Evolutionary conservation across 2,888 invertebrate genomes (phyloP), one percentile per base, ranked within the genome.

Genomic region (Lasioglossum marginatum): DNA sequence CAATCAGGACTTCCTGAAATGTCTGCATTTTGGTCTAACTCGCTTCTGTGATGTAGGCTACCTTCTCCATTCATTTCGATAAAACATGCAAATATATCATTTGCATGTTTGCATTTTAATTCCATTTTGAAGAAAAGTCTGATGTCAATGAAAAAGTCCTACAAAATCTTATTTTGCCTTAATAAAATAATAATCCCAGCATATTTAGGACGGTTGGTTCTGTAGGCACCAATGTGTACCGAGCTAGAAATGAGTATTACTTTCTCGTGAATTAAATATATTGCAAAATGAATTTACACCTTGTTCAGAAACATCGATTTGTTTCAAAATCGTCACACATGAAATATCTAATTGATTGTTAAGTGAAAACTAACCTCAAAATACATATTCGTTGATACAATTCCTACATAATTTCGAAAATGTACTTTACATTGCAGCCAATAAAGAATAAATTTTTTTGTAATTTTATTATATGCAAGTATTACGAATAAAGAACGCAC

Each of bases 311-410:
- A 60, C 23, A 8, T 27, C 1, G 23, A 37, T 52, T 52, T 52
- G 23, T 31, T 73, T 34, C 8, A 6, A 37, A 19, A 12, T 3
- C 6, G 10, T 34, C 12, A 23, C 5, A 19, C 31, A 72, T 19
- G n/a, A 31, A 48, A 27, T 14, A 6, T 48, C 37, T 14, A 23
- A 19, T 23, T 12, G 14, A 52, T 73, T 14, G 16, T 45, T 48
- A 31, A 2, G 1, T 73, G 10, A 16, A 48, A 75, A 27, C 48
- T 82, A 82, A 82, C 81, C 81, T 82, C 40, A 71, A 82, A 75
- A n/a, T 34, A 23, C 6, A 19, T 23, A 14, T 60, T 6, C 23
- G 12, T 31, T 23, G 5, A 37, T 34, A 27, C 31, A 2, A 37
- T 2, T 60, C 43, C 27, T 19, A 48, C 4, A 52, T 8, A 81